phyloP scores from a whole-genome alignment of 2,888 invertebrate genomes.

The Trichopoda pennipes region DNA sequence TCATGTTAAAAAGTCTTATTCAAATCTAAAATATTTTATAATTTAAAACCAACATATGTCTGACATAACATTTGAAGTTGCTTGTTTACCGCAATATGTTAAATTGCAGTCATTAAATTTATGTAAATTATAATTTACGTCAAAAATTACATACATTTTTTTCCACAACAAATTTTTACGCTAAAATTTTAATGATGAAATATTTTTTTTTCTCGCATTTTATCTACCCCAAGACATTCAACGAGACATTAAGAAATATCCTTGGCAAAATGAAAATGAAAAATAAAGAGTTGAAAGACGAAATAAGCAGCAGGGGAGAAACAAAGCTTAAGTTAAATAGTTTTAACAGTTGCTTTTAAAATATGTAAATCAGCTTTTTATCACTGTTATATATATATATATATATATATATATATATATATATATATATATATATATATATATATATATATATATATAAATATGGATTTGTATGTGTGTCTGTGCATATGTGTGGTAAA shows the following conservation, averaged over 20 bases:
- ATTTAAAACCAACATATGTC: slow-evolving; percentile 31
- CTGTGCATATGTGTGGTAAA: background rate
- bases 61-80: slow-evolving; percentile 15
- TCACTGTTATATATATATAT: slow-evolving; percentile 66
- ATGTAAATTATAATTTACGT: slow-evolving; percentile 60
- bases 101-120: slow-evolving; percentile 25
- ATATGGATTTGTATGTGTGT: slow-evolving; percentile 51
- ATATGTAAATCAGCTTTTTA: slow-evolving; percentile 72
- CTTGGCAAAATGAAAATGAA: slow-evolving; percentile 28
- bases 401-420: too few relatives aligned
- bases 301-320: slow-evolving; percentile 21
- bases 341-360: slow-evolving; percentile 57
- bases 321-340: slow-evolving; percentile 42
- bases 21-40: background rate
- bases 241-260: slow-evolving; percentile 13
- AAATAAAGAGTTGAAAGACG: slow-evolving; percentile 36
- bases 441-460: too few relatives aligned
- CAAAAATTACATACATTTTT: slow-evolving; percentile 2
- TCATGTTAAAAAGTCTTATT: too few relatives aligned
- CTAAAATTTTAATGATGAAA: slow-evolving; percentile 58
- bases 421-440: too few relatives aligned
- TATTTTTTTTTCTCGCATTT: background rate
- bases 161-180: slow-evolving; percentile 47
- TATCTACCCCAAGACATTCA: slow-evolving; percentile 26
- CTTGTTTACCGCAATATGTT: slow-evolving; percentile 55